These are phyloP conservation scores for Pinctada fucata DNA, from an alignment of 2,888 invertebrate species.

Conservation along the genomic window DNA sequence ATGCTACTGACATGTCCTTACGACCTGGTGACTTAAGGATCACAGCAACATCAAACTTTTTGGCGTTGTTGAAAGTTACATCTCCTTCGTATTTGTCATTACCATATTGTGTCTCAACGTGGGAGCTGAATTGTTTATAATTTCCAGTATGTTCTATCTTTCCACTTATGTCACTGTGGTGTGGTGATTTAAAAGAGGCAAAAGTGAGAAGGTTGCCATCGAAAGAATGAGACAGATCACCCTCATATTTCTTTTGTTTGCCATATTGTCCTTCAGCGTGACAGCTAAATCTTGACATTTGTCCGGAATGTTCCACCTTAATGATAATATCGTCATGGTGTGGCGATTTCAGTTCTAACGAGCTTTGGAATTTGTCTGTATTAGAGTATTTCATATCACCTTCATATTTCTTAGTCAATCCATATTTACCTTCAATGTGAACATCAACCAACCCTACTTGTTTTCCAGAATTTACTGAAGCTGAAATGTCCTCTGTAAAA, in stretches of 20 bases:
- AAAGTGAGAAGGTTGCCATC: not conserved
- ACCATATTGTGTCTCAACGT: not conserved
- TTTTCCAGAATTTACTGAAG: conserved; percentile 5
- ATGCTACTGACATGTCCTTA: conserved; percentile 24
- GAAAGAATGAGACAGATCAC: not conserved
- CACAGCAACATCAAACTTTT: conserved; percentile 20
- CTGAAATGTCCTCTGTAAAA: conserved; percentile 13
- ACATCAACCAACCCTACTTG: not conserved
- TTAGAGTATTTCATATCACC: not conserved
- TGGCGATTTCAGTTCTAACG: conserved; percentile 9
- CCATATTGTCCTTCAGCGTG: conserved; percentile 11
- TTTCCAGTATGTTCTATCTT: conserved; percentile 6
- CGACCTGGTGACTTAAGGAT: conserved; percentile 17
- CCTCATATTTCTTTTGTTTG: conserved; percentile 14
- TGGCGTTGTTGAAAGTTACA: conserved; percentile 19
- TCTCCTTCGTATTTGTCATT: conserved; percentile 5
- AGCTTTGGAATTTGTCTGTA: not conserved
- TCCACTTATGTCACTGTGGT: not conserved
- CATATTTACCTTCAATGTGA: conserved; percentile 19
- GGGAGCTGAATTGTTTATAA: not conserved
- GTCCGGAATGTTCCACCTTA: not conserved
- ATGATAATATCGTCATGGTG: conserved; percentile 7
- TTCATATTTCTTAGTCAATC: conserved; percentile 24
- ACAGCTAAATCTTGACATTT: conserved; percentile 3
- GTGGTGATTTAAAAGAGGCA: conserved; percentile 16